phyloP scores from a whole-genome alignment of 1,140 invertebrate genomes.

The Goniozus legneri region DNA sequence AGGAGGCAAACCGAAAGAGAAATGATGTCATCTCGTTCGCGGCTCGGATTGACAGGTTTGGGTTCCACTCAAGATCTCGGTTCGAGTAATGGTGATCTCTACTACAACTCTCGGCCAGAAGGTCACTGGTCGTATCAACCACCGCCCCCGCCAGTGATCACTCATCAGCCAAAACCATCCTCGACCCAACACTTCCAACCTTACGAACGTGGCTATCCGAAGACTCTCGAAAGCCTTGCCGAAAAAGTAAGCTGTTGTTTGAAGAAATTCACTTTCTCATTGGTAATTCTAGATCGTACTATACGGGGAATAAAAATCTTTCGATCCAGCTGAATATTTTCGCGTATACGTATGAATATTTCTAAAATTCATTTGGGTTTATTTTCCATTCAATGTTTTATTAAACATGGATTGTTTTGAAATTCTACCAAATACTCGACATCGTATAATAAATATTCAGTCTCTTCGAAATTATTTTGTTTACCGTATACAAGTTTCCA shows the following conservation, averaged over 20 bases:
- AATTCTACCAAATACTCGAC: too few species aligned
- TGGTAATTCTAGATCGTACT: conserved; percentile 1
- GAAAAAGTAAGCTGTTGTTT: conserved; percentile 65
- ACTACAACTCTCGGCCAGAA: conserved; percentile 72
- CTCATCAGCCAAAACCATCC: conserved; percentile 79
- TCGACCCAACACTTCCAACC: conserved; percentile 74
- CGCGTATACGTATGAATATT: neutral
- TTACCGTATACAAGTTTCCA: too few species aligned
- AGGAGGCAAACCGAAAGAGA: conserved; percentile 68
- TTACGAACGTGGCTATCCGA: conserved; percentile 79
- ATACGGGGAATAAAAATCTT: too few species aligned
- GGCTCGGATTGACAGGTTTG: conserved; percentile 64
- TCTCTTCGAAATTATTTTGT: too few species aligned
- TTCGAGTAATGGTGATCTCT: conserved; percentile 71
- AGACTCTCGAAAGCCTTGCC: conserved; percentile 83
- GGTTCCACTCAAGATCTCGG: conserved; percentile 53
- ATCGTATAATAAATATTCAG: too few species aligned
- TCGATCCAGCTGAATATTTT: conserved; percentile 15
- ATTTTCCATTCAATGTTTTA: conserved; percentile 1
- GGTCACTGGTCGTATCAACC: conserved; percentile 62
- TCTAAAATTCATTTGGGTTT: neutral
- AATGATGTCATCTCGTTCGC: conserved; percentile 68
- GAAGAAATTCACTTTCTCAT: neutral
- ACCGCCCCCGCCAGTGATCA: conserved; percentile 78
- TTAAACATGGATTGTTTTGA: too few species aligned